phyloP scores from a whole-genome alignment of 2,113 vertebrate genomes.

The Thinocorus orbignyianus region DNA sequence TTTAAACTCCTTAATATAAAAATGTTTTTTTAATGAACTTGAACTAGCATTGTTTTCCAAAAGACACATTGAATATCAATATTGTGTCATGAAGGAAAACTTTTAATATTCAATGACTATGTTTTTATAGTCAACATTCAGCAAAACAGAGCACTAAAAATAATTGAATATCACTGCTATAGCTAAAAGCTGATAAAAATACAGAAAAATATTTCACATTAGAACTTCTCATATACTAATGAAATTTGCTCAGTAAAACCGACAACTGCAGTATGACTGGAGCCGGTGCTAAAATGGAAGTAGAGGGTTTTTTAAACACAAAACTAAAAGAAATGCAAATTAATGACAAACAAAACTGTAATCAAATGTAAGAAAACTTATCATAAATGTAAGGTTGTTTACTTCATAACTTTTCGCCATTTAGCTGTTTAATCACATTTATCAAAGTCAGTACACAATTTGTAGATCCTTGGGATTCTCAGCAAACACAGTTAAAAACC shows the following conservation, averaged over 20 bases:
- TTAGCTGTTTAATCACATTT: background rate
- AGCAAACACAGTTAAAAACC: background rate
- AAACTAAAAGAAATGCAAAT: slow-evolving; percentile 11
- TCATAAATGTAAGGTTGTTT: background rate
- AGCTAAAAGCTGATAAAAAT: background rate
- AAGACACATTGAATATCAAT: background rate
- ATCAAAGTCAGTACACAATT: background rate
- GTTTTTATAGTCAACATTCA: background rate
- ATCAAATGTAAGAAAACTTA: slow-evolving; percentile 6
- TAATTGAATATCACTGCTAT: background rate
- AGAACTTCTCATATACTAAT: background rate
- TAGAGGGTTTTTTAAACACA: background rate
- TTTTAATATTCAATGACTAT: background rate
- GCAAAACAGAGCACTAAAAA: slow-evolving; percentile 11
- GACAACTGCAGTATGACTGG: background rate
- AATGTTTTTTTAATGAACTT: background rate
- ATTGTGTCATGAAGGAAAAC: background rate
- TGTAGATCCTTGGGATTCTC: background rate
- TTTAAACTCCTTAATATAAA: background rate
- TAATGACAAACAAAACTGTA: background rate
- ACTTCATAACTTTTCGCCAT: background rate
- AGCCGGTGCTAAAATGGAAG: slow-evolving; percentile 9
- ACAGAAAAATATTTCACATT: background rate
- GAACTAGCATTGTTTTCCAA: background rate
- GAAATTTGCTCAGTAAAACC: slow-evolving; percentile 10